Conservation (phyloP, 2,888 invertebrate genomes). For the Dugesia japonica region DNA sequence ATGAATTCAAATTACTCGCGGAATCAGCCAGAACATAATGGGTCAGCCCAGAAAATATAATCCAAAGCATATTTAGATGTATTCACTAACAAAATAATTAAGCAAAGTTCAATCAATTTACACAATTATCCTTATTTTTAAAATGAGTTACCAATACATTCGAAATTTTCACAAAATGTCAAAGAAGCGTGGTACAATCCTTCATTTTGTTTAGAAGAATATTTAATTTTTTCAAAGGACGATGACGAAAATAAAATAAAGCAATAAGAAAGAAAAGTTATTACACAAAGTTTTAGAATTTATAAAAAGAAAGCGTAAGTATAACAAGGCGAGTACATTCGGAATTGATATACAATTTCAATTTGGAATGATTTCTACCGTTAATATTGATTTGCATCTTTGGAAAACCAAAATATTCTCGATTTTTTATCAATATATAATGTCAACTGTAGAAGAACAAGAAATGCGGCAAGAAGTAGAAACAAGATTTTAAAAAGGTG, state of each 20-base stretch:
- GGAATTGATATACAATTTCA: background rate
- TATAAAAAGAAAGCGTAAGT: background rate
- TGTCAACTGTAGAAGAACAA: constrained; percentile 77
- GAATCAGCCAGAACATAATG: background rate
- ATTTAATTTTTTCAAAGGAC: too few relatives aligned
- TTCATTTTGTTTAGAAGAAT: too few relatives aligned
- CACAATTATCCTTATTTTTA: too few relatives aligned
- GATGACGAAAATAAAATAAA: too few relatives aligned
- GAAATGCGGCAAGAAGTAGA: constrained; percentile 72
- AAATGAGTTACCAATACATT: too few relatives aligned
- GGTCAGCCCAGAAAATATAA: background rate
- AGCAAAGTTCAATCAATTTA: too few relatives aligned
- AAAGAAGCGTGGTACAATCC: too few relatives aligned
- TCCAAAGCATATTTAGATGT: background rate
- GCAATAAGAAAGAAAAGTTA: too few relatives aligned
- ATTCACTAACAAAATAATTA: background rate
- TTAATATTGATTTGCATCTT: background rate
- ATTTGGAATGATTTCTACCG: background rate
- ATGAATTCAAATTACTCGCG: background rate
- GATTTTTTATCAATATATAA: constrained; percentile 87
- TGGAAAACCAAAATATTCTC: constrained; percentile 57
- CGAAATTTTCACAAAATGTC: too few relatives aligned
- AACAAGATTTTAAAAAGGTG: constrained; percentile 68
- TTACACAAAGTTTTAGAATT: background rate
- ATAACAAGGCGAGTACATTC: background rate